These are phyloP conservation scores for Corella eumyota DNA, from an alignment of 23 tunicate genomes.

Conservation along the genomic window DNA sequence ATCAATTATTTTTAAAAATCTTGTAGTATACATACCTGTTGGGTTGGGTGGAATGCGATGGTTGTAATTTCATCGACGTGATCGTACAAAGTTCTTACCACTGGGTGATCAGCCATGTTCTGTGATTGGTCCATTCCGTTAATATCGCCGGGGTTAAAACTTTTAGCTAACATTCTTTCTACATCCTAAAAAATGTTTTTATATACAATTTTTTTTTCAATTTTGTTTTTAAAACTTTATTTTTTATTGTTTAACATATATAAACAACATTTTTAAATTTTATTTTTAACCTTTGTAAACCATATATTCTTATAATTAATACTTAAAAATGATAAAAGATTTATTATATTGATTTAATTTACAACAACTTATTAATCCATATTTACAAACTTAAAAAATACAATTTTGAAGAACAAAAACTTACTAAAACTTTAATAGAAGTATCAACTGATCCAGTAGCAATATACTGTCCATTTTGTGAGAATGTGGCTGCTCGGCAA, in stretches of 20 bases:
- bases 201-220: too few species aligned
- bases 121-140: conserved; percentile 4
- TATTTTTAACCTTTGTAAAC: too few species aligned
- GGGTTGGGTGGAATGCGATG: conserved; percentile 66
- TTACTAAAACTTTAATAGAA: conserved; percentile 59
- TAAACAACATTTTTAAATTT: too few species aligned
- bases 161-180: conserved; percentile 77
- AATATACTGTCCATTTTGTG: conserved; percentile 69
- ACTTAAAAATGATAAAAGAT: too few species aligned
- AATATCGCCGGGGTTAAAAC: conserved; percentile 31
- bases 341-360: too few species aligned
- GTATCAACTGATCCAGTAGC: conserved; percentile 84
- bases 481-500: conserved; percentile 71
- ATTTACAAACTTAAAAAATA: too few species aligned
- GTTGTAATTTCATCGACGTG: conserved; percentile 77
- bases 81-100: conserved; percentile 69
- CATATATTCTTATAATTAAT: too few species aligned
- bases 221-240: too few species aligned
- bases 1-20: too few species aligned
- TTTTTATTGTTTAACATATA: too few species aligned
- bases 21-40: conserved; percentile 36
- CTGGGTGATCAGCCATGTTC: conserved; percentile 70
- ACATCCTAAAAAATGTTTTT: conserved; percentile 47
- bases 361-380: too few species aligned
- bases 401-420: too few species aligned